A percentile compares a stretch with the other conserved stretches of the same genome.
These are phyloP conservation scores for Eristalinus sepulchralis DNA, from an alignment of 2,888 invertebrate species.

Conservation along the genomic window DNA sequence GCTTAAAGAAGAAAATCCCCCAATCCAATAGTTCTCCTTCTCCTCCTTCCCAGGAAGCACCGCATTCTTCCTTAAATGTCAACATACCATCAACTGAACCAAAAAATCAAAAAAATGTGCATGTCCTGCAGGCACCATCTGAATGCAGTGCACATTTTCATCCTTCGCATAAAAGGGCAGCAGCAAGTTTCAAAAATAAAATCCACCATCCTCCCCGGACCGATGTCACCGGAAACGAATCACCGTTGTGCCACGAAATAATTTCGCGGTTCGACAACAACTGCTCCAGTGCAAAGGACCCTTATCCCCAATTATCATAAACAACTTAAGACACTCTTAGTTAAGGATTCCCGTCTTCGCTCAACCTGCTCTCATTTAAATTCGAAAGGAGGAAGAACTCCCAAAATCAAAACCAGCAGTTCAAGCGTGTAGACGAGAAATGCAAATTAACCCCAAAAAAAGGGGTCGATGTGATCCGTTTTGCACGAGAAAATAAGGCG, in stretches of 20 bases:
- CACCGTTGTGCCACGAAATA: neutral
- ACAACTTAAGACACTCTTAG: constrained; percentile 11
- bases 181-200: neutral
- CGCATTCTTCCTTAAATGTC: no score
- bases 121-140: no score
- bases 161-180: no score
- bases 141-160: no score
- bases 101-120: no score
- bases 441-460: constrained; percentile 32
- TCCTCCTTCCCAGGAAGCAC: no score
- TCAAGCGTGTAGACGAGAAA: constrained; percentile 26
- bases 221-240: neutral
- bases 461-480: constrained; percentile 48
- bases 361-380: constrained; percentile 9
- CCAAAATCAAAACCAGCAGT: constrained; percentile 20
- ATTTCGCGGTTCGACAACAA: neutral
- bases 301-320: constrained; percentile 16
- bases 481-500: constrained; percentile 38
- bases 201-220: neutral
- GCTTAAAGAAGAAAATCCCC: no score
- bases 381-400: neutral
- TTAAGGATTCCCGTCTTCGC: neutral
- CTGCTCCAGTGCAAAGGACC: neutral
- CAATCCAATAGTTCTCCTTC: no score
- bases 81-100: no score